phyloP scores from a whole-genome alignment of 2,113 vertebrate genomes.

The Sorex araneus region DNA sequence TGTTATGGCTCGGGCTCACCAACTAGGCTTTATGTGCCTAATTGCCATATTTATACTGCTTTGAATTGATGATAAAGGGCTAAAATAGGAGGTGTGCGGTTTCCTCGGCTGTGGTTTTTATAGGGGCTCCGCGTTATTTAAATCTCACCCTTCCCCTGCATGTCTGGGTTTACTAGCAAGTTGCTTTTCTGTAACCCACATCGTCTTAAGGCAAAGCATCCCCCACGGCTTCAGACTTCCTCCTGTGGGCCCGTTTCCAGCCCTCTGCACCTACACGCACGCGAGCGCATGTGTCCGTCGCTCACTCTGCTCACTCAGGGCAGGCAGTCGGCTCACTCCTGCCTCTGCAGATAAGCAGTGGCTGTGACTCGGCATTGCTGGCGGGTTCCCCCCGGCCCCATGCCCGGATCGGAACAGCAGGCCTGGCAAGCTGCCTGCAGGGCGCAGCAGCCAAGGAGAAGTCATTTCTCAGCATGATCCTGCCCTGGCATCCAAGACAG shows the following conservation, averaged over 20 bases:
- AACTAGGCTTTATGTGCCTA: not conserved
- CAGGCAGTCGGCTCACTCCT: not conserved
- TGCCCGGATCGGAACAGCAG: slow-evolving; percentile 33
- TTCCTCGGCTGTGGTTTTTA: slow-evolving; percentile 35
- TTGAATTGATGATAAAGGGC: slow-evolving; percentile 31
- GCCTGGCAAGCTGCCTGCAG: slow-evolving; percentile 67
- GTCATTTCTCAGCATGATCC: slow-evolving; percentile 44
- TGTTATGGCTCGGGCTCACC: not conserved
- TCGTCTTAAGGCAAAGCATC: slow-evolving; percentile 47
- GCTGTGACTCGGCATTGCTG: slow-evolving; percentile 48
- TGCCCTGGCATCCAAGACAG: slow-evolving; percentile 52
- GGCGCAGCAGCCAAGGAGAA: slow-evolving; percentile 62
- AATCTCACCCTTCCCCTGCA: not conserved
- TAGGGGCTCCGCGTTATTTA: slow-evolving; percentile 22
- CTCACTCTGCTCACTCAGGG: not conserved
- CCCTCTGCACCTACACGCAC: not conserved
- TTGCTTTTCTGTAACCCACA: not conserved
- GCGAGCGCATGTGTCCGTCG: slow-evolving; percentile 54
- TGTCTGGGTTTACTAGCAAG: slow-evolving; percentile 11
- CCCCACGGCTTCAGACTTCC: not conserved
- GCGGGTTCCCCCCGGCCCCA: slow-evolving; percentile 70
- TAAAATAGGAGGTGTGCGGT: slow-evolving; percentile 1
- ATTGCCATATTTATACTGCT: slow-evolving; percentile 22
- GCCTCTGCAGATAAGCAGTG: slow-evolving; percentile 55
- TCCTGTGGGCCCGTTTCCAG: not conserved